Conservation (phyloP, 2,888 invertebrate genomes). For the Acleris emargana region DNA sequence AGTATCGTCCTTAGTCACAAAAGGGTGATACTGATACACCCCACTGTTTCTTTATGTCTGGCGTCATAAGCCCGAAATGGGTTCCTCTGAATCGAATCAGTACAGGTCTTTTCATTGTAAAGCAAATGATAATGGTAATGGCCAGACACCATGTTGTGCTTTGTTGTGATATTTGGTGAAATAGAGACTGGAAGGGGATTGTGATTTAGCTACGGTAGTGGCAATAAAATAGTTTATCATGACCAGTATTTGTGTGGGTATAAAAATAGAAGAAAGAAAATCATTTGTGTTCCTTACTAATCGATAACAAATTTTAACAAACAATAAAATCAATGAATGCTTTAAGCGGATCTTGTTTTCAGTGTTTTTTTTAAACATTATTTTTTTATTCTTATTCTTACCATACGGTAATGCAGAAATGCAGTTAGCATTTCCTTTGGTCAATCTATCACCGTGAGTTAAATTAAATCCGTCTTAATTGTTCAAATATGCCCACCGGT, state of each 20-base stretch:
- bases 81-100: conserved; percentile 67
- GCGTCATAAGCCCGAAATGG: conserved; percentile 75
- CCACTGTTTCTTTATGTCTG: conserved; percentile 79
- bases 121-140: conserved; percentile 79
- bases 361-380: too few relatives aligned
- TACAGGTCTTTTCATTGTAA: conserved; percentile 72
- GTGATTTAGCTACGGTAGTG: conserved; percentile 15
- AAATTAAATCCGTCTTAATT: too few relatives aligned
- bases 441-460: too few relatives aligned
- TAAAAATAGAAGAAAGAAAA: background rate
- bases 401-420: too few relatives aligned
- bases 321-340: too few relatives aligned
- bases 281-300: too few relatives aligned
- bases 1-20: conserved; percentile 42
- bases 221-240: conserved; percentile 10
- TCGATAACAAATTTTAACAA: too few relatives aligned
- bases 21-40: conserved; percentile 78
- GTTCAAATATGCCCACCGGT: too few relatives aligned
- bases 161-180: conserved; percentile 53
- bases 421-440: too few relatives aligned
- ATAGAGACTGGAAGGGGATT: conserved; percentile 38
- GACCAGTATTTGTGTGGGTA: background rate
- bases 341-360: too few relatives aligned
- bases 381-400: too few relatives aligned
- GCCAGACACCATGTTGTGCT: conserved; percentile 74